Evolutionary conservation across 1,140 invertebrate species (phyloP), one percentile per base, ranked within the genome.

Genomic region (Procambarus clarkii): DNA sequence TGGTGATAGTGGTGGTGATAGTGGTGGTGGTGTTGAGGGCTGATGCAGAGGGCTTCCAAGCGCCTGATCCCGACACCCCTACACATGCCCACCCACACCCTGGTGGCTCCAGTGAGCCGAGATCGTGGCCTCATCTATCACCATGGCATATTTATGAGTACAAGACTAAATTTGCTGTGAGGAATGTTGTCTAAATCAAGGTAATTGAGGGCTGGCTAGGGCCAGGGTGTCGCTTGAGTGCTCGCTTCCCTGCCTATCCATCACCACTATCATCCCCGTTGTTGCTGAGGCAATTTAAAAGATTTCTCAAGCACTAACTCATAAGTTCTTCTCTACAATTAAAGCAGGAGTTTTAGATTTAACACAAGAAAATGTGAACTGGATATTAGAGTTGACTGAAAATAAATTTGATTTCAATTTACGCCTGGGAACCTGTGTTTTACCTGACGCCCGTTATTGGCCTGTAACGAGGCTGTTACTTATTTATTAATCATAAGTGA

Each of bases 121-220:
- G 80, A 21, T 9, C 13, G 50, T 82, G 80, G 44, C 34, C 50
- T 34, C 80, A 82, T 82, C 50, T 50, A 82, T 82, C 80, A 82
- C 18, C 2, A 13, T 60, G 80, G 50, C 80, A 60, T 82, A 82
- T 82, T 82, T 82, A 82, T 82, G 80, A 82, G 80, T 18, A 82
- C 80, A 60, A 60, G 50, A 48, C 54, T 82, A 82, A 60, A 60
- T 58, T 82, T 82, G 80, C 80, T 50, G 80, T 44, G 80, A 45
- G 50, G 50, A 54, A 82, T 60, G 50, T 82, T 82, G 80, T 82
- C 80, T 45, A 82, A 82, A 82, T 82, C 80, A 9, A 48, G 80
- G 80, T 82, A 82, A 82, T 82, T 82, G 60, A 64, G 18, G 60
- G 60, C n/a, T 54, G 80, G 54, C n/a, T 2, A 24, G n/a, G 80